Evolutionary conservation across 2,888 invertebrate species (phyloP), one percentile per base, ranked within the genome.

Genomic region (Copidosoma aretas): DNA sequence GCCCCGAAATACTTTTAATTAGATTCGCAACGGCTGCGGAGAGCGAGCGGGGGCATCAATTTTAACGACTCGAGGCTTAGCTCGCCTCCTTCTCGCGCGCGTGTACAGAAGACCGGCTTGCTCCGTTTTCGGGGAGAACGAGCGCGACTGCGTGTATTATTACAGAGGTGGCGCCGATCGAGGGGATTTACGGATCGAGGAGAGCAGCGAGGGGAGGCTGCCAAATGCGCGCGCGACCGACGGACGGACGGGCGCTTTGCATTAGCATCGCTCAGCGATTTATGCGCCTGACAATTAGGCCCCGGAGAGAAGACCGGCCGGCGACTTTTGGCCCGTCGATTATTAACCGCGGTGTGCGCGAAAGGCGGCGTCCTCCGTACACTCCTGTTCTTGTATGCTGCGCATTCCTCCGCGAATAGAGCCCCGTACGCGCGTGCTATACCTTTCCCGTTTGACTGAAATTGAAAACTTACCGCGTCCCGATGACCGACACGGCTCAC

Each of bases 211-310:
- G 17, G 19, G 22, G n/a, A n/a, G 10, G 43, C 67, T 65, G 63
- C 65, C 68, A 71, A 67, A 61, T 58, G 53, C 32, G 32, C 21
- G 24, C 19, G n/a, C n/a, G n/a, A n/a, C n/a, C n/a, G n/a, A n/a
- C n/a, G n/a, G n/a, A 25, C 25, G 21, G 32, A 15, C 41, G 39
- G 54, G n/a, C 22, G 19, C 25, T 41, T 25, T 24, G 71, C 73
- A 68, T 68, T 70, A 68, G 60, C 73, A 73, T 73, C 71, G 68
- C 74, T 74, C 73, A 73, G 73, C 77, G 74, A 79, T 80, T 78
- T 79, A 77, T 78, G 75, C 75, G 77, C 75, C 79, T 80, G 79
- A 79, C 79, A 80, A 80, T 79, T 80, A 79, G 78, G 74, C 60
- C 61, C 68, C 56, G 2, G 58, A 21, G 43, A n/a, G n/a, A n/a